Evolutionary conservation across 2,113 vertebrate species (phyloP).

Genomic region (Nematolebias whitei): DNA sequence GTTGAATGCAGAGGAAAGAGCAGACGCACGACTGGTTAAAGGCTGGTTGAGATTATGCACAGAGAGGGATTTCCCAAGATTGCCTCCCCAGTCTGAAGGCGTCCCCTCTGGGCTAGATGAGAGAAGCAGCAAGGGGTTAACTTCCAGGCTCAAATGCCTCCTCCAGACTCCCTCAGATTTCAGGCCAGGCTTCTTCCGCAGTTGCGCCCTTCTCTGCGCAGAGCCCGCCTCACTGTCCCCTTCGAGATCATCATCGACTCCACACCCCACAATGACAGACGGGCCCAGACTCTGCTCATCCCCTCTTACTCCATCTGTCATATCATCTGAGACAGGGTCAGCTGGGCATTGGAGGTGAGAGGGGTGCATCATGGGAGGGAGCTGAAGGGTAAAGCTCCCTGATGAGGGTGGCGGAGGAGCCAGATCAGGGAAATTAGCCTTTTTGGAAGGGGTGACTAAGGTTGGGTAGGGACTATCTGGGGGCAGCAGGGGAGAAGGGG

Average conservation of each 20-base stretch:
- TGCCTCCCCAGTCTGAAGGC: constrained; percentile 63
- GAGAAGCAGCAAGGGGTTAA: constrained; percentile 86
- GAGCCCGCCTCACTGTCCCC: constrained; percentile 20
- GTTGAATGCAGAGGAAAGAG: constrained; percentile 78
- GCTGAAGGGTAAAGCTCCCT: constrained; percentile 88
- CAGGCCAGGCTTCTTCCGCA: constrained; percentile 78
- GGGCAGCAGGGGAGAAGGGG: constrained; percentile 87
- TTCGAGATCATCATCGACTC: constrained; percentile 40
- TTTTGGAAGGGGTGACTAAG: constrained; percentile 80
- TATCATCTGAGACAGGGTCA: constrained; percentile 79
- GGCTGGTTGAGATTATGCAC: constrained; percentile 91
- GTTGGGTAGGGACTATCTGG: constrained; percentile 86
- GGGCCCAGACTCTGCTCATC: constrained; percentile 83
- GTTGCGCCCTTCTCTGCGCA: constrained; percentile 65
- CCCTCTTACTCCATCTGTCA: constrained; percentile 28
- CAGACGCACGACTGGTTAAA: constrained; percentile 80
- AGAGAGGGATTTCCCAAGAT: constrained; percentile 90
- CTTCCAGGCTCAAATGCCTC: constrained; percentile 90
- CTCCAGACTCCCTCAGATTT: constrained; percentile 86
- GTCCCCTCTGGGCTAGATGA: constrained; percentile 77
- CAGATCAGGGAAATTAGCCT: constrained; percentile 86
- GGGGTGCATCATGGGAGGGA: constrained; percentile 85
- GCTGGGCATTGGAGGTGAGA: constrained; percentile 82
- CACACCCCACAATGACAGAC: constrained; percentile 54
- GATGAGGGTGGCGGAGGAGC: constrained; percentile 80